phyloP scores from a whole-genome alignment of 2,888 invertebrate species.

The Agonopterix heracliana region DNA sequence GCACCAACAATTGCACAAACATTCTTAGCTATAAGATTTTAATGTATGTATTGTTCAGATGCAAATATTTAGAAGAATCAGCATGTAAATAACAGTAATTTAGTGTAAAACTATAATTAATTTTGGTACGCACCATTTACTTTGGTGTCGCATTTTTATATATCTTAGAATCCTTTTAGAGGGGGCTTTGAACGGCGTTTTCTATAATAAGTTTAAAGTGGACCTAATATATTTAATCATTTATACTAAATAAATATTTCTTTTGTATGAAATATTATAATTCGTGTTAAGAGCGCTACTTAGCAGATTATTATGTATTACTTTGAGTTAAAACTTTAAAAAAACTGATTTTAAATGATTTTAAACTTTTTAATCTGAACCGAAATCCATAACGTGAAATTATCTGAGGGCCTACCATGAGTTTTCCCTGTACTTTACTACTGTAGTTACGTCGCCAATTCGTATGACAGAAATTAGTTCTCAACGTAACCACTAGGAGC shows the following conservation, averaged over 20 bases:
- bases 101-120: slow-evolving; percentile 24
- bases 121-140: slow-evolving; percentile 37
- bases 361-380: too few species aligned
- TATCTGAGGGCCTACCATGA: too few species aligned
- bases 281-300: background rate
- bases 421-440: too few species aligned
- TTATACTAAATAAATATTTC: slow-evolving; percentile 1
- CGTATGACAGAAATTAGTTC: too few species aligned
- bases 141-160: slow-evolving; percentile 59
- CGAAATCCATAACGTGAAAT: too few species aligned
- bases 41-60: slow-evolving; percentile 75
- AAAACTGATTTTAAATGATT: too few species aligned
- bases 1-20: slow-evolving; percentile 67
- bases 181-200: slow-evolving; percentile 40
- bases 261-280: background rate
- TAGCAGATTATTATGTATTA: background rate
- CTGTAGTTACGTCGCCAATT: too few species aligned
- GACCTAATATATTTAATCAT: slow-evolving; percentile 3
- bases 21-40: slow-evolving; percentile 65
- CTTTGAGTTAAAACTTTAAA: too few species aligned
- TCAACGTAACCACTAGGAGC: too few species aligned
- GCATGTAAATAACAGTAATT: slow-evolving; percentile 66
- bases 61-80: slow-evolving; percentile 74
- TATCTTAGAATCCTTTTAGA: slow-evolving; percentile 39
- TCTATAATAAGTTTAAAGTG: background rate